A percentile compares a stretch with the other conserved stretches of the same genome.
Conservation (phyloP, 2,797 vertebrate genomes). For the Sardinella longiceps region DNA sequence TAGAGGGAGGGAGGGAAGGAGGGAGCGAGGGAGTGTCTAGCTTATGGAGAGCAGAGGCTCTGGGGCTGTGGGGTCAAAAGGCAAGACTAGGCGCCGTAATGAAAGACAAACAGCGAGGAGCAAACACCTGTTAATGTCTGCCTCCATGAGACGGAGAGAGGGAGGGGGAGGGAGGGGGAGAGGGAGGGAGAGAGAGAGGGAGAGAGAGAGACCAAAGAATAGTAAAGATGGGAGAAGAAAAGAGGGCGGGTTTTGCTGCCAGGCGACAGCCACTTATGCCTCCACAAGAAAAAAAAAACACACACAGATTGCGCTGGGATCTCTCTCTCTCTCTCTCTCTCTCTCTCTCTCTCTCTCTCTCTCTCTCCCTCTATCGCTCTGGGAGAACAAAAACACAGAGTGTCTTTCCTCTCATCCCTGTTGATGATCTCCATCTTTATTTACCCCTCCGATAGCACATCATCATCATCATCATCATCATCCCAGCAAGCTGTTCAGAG, state of each 20-base stretch:
- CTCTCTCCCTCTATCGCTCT: too few relatives aligned
- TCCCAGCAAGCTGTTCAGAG: too few relatives aligned
- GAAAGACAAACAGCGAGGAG: constrained; percentile 82
- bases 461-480: too few relatives aligned
- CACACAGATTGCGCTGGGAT: too few relatives aligned
- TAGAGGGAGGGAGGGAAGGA: constrained; percentile 60
- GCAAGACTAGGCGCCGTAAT: constrained; percentile 75
- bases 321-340: too few relatives aligned
- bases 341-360: too few relatives aligned
- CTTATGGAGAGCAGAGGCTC: constrained; percentile 78
- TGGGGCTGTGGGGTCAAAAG: constrained; percentile 78
- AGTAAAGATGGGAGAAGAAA: not conserved
- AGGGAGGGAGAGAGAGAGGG: not conserved
- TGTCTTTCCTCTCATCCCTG: too few relatives aligned
- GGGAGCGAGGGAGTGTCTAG: constrained; percentile 72
- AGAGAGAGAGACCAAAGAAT: not conserved
- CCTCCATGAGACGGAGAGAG: constrained; percentile 70
- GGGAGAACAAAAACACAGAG: too few relatives aligned
- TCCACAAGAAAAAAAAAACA: too few relatives aligned
- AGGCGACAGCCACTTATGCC: too few relatives aligned
- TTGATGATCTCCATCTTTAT: too few relatives aligned
- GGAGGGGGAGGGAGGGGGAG: not conserved
- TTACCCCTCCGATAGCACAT: too few relatives aligned
- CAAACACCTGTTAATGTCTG: constrained; percentile 85
- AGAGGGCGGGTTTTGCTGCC: not conserved